phyloP scores from a whole-genome alignment of 2,797 vertebrate species.

The Odontamblyopus rebecca region DNA sequence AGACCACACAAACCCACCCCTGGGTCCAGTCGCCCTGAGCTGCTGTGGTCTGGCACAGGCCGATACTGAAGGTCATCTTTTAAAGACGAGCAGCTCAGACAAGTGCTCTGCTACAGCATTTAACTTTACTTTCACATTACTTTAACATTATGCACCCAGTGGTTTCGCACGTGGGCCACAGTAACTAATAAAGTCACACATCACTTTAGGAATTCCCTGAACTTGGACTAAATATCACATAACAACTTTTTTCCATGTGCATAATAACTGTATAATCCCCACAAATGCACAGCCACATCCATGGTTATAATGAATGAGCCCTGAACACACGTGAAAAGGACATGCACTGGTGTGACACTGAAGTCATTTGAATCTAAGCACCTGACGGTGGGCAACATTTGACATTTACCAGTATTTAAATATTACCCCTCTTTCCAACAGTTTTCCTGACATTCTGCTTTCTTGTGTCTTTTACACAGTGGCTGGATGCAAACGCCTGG shows the following conservation, averaged over 20 bases:
- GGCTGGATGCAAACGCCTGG: conserved; percentile 52
- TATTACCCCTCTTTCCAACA: conserved; percentile 3
- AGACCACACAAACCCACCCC: conserved; percentile 19
- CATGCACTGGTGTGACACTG: background rate
- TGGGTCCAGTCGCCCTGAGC: conserved; percentile 34
- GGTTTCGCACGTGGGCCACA: background rate
- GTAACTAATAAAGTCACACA: conserved; percentile 10
- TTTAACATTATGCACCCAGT: background rate
- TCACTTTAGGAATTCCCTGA: background rate
- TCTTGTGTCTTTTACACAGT: conserved; percentile 39
- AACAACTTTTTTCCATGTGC: background rate
- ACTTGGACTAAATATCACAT: background rate
- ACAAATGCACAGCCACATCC: conserved; percentile 1
- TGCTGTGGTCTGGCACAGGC: conserved; percentile 43
- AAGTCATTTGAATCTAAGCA: background rate
- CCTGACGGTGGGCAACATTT: background rate
- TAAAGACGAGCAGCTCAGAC: conserved; percentile 21
- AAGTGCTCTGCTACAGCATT: conserved; percentile 15
- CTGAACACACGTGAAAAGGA: background rate
- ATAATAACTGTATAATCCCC: too few relatives aligned
- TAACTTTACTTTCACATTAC: background rate
- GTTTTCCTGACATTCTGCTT: conserved; percentile 33
- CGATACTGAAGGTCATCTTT: conserved; percentile 12
- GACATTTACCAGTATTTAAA: background rate
- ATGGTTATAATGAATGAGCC: background rate